Conservation (phyloP, 2,113 vertebrate species). For the Aptenodytes forsteri region DNA sequence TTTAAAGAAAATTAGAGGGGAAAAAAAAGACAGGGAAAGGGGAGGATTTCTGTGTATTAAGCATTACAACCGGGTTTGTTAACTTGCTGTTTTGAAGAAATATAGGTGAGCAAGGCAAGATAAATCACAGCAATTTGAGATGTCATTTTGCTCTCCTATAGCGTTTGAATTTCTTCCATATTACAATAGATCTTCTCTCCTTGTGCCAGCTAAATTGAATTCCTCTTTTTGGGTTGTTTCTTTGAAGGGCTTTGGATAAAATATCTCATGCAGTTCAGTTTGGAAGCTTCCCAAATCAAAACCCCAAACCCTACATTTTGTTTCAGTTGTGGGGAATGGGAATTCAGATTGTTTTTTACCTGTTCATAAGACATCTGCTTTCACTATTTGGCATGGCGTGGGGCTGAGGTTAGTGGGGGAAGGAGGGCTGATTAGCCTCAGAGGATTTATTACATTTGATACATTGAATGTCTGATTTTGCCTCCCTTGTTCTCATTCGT, state of each 20-base stretch:
- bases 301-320: conserved; percentile 22
- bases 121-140: conserved; percentile 68
- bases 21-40: background rate
- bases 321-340: conserved; percentile 62
- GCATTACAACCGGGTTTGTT: conserved; percentile 50
- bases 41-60: conserved; percentile 33
- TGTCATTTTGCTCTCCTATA: conserved; percentile 52
- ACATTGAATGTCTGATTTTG: conserved; percentile 68
- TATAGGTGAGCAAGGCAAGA: conserved; percentile 54
- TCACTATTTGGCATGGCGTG: conserved; percentile 75
- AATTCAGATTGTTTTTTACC: conserved; percentile 67
- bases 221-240: conserved; percentile 48
- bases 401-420: conserved; percentile 60
- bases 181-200: conserved; percentile 65
- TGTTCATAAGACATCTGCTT: conserved; percentile 78
- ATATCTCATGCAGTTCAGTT: conserved; percentile 48
- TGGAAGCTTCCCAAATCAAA: conserved; percentile 67
- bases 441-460: conserved; percentile 78
- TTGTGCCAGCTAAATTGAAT: conserved; percentile 64
- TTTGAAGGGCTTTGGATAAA: conserved; percentile 51
- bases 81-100: conserved; percentile 68
- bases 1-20: background rate
- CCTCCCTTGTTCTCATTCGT: conserved; percentile 29
- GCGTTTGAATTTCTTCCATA: conserved; percentile 64
- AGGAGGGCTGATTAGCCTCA: conserved; percentile 71